phyloP scores from a whole-genome alignment of 2,888 invertebrate species.

The Ethmia dodecea region DNA sequence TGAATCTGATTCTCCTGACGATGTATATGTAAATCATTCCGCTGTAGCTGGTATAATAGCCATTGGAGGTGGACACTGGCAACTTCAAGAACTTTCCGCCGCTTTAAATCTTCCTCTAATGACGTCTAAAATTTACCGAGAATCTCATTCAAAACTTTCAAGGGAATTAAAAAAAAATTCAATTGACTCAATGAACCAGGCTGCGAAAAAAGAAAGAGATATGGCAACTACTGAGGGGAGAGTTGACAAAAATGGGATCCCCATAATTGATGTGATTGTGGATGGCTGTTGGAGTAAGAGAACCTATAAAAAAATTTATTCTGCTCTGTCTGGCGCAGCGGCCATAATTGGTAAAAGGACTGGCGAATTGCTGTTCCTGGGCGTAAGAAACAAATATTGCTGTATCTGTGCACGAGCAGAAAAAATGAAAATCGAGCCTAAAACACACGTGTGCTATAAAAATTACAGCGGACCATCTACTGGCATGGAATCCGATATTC shows the following conservation, averaged over 20 bases:
- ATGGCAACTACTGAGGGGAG: constrained; percentile 6
- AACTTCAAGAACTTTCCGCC: no score
- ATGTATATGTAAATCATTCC: no score
- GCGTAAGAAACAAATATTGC: background rate
- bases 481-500: constrained; percentile 33
- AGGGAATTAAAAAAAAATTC: no score
- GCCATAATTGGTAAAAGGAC: constrained; percentile 9
- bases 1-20: no score
- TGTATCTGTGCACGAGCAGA: background rate
- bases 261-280: constrained; percentile 6
- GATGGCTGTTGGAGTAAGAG: constrained; percentile 7
- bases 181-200: no score
- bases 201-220: constrained; percentile 4
- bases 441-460: constrained; percentile 1
- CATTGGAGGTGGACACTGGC: no score
- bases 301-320: constrained; percentile 6
- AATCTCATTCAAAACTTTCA: no score
- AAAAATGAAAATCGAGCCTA: no score
- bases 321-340: constrained; percentile 7
- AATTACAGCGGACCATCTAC: constrained; percentile 24
- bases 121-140: no score
- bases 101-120: no score
- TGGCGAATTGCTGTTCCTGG: background rate
- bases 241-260: constrained; percentile 1
- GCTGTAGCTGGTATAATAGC: no score